Conservation (phyloP, 2,797 vertebrate genomes). For the Labroides dimidiatus region DNA sequence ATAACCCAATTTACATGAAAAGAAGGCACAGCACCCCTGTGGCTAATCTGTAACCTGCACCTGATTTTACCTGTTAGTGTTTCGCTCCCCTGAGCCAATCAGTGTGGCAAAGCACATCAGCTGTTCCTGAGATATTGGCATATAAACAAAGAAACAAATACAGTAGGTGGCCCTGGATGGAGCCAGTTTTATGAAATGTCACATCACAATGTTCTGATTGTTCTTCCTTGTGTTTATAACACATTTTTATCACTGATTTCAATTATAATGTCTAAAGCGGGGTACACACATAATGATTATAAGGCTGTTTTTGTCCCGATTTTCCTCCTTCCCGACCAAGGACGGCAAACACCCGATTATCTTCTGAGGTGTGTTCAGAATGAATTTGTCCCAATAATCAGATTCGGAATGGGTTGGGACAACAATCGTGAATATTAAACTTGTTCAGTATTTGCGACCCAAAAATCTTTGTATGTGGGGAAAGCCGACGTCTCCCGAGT, state of each 20-base stretch:
- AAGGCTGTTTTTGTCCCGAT: too few species aligned
- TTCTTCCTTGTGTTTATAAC: neutral
- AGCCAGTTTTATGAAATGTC: conserved; percentile 42
- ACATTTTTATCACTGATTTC: neutral
- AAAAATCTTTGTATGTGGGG: too few species aligned
- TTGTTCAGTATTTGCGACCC: too few species aligned
- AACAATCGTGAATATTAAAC: too few species aligned
- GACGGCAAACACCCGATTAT: too few species aligned
- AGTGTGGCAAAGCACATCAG: conserved; percentile 34
- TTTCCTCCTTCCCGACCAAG: too few species aligned
- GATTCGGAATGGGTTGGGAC: too few species aligned
- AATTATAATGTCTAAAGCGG: too few species aligned
- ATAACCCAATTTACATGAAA: conserved; percentile 52
- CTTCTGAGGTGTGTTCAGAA: too few species aligned
- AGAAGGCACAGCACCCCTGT: conserved; percentile 34
- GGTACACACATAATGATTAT: too few species aligned
- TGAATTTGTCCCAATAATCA: too few species aligned
- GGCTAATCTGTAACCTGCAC: conserved; percentile 34
- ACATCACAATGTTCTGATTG: conserved; percentile 17
- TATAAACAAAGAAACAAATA: conserved; percentile 40
- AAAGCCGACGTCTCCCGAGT: too few species aligned
- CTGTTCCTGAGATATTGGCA: conserved; percentile 17
- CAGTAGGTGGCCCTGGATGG: conserved; percentile 17
- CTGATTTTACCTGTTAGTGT: conserved; percentile 43
- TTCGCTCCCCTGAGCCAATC: conserved; percentile 22